Base-by-base conservation (phyloP, 2,113 vertebrate species). In the Amphilophus citrinellus region DNA sequence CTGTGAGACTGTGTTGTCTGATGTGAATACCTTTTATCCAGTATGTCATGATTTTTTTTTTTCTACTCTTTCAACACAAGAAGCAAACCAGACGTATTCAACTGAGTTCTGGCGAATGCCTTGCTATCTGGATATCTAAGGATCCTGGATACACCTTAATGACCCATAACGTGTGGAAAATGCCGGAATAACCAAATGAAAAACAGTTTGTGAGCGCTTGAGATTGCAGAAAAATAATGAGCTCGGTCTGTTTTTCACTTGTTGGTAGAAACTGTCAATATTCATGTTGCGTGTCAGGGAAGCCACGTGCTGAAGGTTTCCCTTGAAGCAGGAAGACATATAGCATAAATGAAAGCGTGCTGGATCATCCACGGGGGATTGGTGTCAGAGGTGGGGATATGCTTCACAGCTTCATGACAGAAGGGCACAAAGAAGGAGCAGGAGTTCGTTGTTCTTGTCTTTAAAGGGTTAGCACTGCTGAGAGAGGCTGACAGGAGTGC, bases 401-500 rank as follows among this genome's bases (percentile, higher is more conserved):
- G 61, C 86, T 77, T 66, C 37, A 24, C 14, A 4, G 83, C 79
- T 24, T 59, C 50, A 5, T 7, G 42, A 76, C 81, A 75, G 56
- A 81, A 5, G 63, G 32, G 22, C 65, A 17, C 66, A n/a, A 24
- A 75, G 7, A 57, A 42, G 78, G 65, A 80, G 80, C 77, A 63
- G 44, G 42, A 68, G 86, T 61, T 76, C 53, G 76, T 65, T 83
- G 71, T 84, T 88, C 60, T 1, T 18, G 79, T 53, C 63, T 84
- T 84, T 78, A 83, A 86, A 86, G 84, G 82, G 65, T 83, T 44
- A 60, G 27, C 4, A 3, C 22, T 10, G 47, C 82, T 86, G 87
- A 85, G 78, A 82, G 39, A 76, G 2, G 61, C 24, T 84, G 89
- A 82, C 87, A 90, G 81, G 22, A 88, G 78, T 18, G 59, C 71